phyloP scores from a whole-genome alignment of 2,113 vertebrate species.

The Paracanthobrama guichenoti region DNA sequence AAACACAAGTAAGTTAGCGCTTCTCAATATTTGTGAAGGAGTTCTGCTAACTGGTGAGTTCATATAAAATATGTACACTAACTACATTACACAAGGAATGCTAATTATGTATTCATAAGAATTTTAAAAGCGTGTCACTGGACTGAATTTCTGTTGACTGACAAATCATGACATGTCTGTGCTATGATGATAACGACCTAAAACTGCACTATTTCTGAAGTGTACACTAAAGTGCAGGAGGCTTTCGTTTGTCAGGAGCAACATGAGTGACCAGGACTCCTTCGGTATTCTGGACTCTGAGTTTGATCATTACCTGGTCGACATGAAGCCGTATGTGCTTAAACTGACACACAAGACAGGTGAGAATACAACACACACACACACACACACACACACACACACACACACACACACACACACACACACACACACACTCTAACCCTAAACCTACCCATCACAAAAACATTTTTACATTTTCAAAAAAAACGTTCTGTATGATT shows the following conservation, averaged over 20 bases:
- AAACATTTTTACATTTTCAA: too few relatives aligned
- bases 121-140: background rate
- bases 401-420: too few relatives aligned
- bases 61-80: background rate
- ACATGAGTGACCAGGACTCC: constrained; percentile 77
- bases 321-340: constrained; percentile 91
- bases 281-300: constrained; percentile 85
- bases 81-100: background rate
- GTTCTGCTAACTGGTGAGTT: constrained; percentile 20
- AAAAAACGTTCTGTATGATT: too few relatives aligned
- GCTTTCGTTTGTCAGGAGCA: background rate
- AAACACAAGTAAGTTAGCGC: background rate
- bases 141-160: background rate
- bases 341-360: constrained; percentile 82
- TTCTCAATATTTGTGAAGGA: background rate
- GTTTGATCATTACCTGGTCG: constrained; percentile 85
- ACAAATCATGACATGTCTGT: background rate
- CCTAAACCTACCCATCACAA: too few relatives aligned
- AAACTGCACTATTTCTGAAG: background rate
- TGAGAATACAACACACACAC: constrained; percentile 61
- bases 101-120: background rate
- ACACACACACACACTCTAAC: too few relatives aligned
- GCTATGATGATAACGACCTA: background rate
- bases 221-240: background rate
- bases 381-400: too few relatives aligned